phyloP scores from a whole-genome alignment of 2,113 vertebrate genomes.

The Hemicordylus capensis region DNA sequence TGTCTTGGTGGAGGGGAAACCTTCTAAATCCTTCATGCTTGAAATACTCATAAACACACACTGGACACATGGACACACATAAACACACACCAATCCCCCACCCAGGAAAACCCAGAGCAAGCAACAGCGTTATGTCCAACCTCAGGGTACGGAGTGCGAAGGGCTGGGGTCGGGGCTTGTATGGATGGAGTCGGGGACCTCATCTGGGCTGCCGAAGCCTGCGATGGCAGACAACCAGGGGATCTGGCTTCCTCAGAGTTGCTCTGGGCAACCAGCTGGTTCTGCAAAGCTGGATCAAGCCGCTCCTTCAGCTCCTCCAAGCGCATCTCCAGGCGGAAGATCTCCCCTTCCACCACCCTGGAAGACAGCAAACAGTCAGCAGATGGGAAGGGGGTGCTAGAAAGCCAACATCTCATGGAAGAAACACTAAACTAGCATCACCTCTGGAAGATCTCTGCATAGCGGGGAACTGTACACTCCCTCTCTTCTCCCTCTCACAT shows the following conservation, averaged over 20 bases:
- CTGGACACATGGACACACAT: no score
- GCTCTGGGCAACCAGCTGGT: not conserved
- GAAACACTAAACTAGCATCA: not conserved
- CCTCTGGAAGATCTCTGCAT: not conserved
- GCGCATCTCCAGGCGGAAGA: slow-evolving; percentile 81
- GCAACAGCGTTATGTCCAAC: slow-evolving; percentile 57
- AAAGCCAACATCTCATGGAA: not conserved
- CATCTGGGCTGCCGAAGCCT: not conserved
- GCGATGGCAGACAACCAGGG: not conserved
- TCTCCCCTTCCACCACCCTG: slow-evolving; percentile 86
- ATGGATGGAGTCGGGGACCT: slow-evolving; percentile 6
- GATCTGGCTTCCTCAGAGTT: not conserved
- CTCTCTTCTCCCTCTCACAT: no score
- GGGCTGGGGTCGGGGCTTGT: rapidly evolving
- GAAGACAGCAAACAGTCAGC: not conserved
- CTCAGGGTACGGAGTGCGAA: slow-evolving; percentile 55
- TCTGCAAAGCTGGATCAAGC: slow-evolving; percentile 56
- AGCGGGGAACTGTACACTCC: not conserved
- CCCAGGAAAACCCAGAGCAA: not conserved
- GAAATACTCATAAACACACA: no score
- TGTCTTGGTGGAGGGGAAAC: no score
- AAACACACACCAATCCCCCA: no score
- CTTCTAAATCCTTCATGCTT: no score
- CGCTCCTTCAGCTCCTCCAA: slow-evolving; percentile 86
- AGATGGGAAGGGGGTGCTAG: rapidly evolving